Evolutionary conservation across 2,113 vertebrate genomes (phyloP).

Genomic region (Forbesichthys agassizii): DNA sequence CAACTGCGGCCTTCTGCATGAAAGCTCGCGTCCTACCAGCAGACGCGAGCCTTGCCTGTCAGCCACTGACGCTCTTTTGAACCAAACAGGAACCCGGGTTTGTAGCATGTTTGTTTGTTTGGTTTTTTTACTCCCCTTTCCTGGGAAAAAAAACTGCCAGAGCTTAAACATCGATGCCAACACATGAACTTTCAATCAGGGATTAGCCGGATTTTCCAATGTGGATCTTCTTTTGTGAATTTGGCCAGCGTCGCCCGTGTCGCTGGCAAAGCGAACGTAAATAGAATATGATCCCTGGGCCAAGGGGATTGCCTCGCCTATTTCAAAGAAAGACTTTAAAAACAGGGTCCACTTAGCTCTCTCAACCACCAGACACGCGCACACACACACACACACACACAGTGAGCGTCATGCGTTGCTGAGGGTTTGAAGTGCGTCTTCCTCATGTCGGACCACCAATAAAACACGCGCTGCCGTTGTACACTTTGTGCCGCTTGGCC

Average conservation of each 20-base stretch:
- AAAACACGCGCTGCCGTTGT: slow-evolving; percentile 52
- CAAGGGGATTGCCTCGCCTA: slow-evolving; percentile 82
- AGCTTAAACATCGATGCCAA: slow-evolving; percentile 84
- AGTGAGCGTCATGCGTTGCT: slow-evolving; percentile 65
- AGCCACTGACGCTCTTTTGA: slow-evolving; percentile 74
- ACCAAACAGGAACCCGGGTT: slow-evolving; percentile 75
- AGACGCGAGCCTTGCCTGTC: slow-evolving; percentile 64
- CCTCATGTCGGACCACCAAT: slow-evolving; percentile 73
- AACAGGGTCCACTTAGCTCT: slow-evolving; percentile 74
- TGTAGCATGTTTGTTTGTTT: slow-evolving; percentile 58
- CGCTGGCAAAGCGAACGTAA: slow-evolving; percentile 82
- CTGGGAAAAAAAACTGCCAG: slow-evolving; percentile 81
- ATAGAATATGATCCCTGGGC: slow-evolving; percentile 85
- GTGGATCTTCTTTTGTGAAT: slow-evolving; percentile 88
- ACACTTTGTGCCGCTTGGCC: slow-evolving; percentile 51
- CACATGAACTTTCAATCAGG: slow-evolving; percentile 87
- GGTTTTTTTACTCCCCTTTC: slow-evolving; percentile 71
- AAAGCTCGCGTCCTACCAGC: slow-evolving; percentile 61
- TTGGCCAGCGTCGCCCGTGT: slow-evolving; percentile 83
- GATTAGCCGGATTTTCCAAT: slow-evolving; percentile 88
- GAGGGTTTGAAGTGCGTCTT: slow-evolving; percentile 66
- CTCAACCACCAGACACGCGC: slow-evolving; percentile 23
- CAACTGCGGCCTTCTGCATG: slow-evolving; percentile 40
- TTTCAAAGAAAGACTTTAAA: slow-evolving; percentile 84
- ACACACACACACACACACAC: no score